These are phyloP conservation scores for Tiliacea aurago DNA, from an alignment of 2,888 invertebrate genomes.

Conservation along the genomic window DNA sequence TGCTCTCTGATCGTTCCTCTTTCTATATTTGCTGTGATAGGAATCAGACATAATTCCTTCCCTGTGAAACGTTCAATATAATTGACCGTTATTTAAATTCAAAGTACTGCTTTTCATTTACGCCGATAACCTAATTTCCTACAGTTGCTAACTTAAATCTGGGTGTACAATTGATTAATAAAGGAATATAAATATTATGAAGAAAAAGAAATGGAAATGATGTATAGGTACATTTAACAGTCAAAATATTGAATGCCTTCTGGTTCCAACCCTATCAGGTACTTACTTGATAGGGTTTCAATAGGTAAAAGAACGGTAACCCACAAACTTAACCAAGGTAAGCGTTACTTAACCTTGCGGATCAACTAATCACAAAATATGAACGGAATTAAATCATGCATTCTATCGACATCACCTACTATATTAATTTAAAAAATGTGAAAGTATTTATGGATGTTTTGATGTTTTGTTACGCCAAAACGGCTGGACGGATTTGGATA, in stretches of 20 bases:
- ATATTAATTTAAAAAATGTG: neutral
- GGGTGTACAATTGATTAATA: too few species aligned
- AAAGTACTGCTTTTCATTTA: too few species aligned
- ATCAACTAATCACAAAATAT: slow-evolving; percentile 37
- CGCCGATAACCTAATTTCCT: too few species aligned
- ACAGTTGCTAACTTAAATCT: too few species aligned
- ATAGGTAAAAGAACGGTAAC: neutral
- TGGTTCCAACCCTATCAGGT: too few species aligned
- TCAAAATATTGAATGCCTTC: neutral
- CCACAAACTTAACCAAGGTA: slow-evolving; percentile 5
- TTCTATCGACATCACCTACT: neutral
- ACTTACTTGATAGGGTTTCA: neutral
- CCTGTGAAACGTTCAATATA: too few species aligned
- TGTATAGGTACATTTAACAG: neutral
- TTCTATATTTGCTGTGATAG: too few species aligned
- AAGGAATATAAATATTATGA: too few species aligned
- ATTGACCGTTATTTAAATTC: too few species aligned
- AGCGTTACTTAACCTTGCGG: slow-evolving; percentile 3
- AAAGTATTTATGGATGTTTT: neutral
- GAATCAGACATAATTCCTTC: too few species aligned
- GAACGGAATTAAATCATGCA: slow-evolving; percentile 15
- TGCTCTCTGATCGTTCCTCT: too few species aligned
- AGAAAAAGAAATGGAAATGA: too few species aligned
- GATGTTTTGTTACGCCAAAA: neutral
- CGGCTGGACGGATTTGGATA: neutral